Percentiles rank a stretch among this genome's conserved stretches.
Evolutionary conservation across 2,888 invertebrate species (phyloP).

Genomic region (Cremastinae sp.): DNA sequence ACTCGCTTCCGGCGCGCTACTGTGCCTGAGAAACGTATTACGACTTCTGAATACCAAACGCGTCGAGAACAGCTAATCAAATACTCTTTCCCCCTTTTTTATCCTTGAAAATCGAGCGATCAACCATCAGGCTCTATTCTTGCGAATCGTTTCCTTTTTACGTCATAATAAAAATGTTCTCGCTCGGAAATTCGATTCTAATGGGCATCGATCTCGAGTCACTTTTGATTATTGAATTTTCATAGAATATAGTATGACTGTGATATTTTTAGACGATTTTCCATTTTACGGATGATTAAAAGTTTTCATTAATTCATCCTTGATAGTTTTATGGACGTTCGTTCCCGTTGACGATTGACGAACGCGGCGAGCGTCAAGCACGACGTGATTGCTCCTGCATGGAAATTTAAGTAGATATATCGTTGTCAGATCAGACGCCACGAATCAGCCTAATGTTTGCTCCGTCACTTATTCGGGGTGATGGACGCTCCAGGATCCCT

Average conservation of each 20-base stretch:
- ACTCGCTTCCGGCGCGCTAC: background rate
- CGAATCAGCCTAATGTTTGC: conserved; percentile 37
- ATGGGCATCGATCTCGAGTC: background rate
- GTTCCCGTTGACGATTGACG: background rate
- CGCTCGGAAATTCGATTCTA: background rate
- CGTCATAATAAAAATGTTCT: too few relatives aligned
- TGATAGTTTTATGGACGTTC: background rate
- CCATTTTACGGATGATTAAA: background rate
- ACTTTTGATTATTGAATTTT: background rate
- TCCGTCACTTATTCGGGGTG: conserved; percentile 50
- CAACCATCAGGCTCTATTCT: too few relatives aligned
- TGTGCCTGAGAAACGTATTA: conserved; percentile 2
- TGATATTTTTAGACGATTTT: background rate
- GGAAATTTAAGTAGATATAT: conserved; percentile 6
- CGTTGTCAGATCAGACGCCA: conserved; percentile 1
- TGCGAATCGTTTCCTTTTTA: too few relatives aligned
- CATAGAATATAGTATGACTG: background rate
- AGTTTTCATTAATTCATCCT: background rate
- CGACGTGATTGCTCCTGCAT: conserved; percentile 40
- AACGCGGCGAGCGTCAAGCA: background rate
- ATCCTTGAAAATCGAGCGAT: background rate
- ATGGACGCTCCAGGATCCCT: conserved; percentile 47
- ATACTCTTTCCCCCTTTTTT: background rate
- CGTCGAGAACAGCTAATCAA: background rate
- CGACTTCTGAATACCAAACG: conserved; percentile 3